These are phyloP conservation scores for Telmatochromis brachygnathus DNA, from an alignment of 2,113 vertebrate genomes.

Conservation along the genomic window DNA sequence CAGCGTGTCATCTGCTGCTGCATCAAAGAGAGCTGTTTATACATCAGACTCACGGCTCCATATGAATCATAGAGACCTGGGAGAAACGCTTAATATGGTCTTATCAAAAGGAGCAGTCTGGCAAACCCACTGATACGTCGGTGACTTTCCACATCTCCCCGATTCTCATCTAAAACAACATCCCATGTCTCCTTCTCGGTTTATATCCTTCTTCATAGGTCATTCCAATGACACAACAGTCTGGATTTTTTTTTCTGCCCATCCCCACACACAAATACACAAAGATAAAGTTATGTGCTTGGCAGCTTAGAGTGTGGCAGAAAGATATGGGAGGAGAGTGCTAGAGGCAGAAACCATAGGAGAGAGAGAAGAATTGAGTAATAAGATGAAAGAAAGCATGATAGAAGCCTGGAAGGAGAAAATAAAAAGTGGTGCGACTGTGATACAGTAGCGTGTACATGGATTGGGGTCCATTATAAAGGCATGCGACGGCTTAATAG, in stretches of 20 bases:
- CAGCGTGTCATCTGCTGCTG: constrained; percentile 46
- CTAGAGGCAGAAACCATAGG: constrained; percentile 35
- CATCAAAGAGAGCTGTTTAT: constrained; percentile 60
- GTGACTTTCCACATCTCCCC: constrained; percentile 3
- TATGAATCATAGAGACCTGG: constrained; percentile 43
- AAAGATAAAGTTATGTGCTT: constrained; percentile 43
- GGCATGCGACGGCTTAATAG: neutral
- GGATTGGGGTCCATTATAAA: constrained; percentile 16
- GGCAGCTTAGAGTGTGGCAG: constrained; percentile 36
- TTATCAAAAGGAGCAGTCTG: constrained; percentile 47
- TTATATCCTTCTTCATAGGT: constrained; percentile 28
- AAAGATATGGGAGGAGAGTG: constrained; percentile 33
- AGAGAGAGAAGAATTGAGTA: constrained; percentile 26
- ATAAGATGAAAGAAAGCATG: constrained; percentile 35
- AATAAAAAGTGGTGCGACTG: constrained; percentile 18
- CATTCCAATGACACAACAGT: constrained; percentile 48
- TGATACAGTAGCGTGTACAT: constrained; percentile 36
- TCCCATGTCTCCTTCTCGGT: neutral
- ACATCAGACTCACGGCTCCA: constrained; percentile 24
- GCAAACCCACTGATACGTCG: constrained; percentile 9
- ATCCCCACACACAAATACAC: neutral
- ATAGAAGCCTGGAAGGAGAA: constrained; percentile 27
- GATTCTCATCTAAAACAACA: constrained; percentile 28
- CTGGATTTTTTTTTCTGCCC: neutral
- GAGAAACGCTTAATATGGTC: constrained; percentile 33